Evolutionary conservation across 2,888 invertebrate genomes (phyloP).

Genomic region (Cataglyphis rosenhaueri): DNA sequence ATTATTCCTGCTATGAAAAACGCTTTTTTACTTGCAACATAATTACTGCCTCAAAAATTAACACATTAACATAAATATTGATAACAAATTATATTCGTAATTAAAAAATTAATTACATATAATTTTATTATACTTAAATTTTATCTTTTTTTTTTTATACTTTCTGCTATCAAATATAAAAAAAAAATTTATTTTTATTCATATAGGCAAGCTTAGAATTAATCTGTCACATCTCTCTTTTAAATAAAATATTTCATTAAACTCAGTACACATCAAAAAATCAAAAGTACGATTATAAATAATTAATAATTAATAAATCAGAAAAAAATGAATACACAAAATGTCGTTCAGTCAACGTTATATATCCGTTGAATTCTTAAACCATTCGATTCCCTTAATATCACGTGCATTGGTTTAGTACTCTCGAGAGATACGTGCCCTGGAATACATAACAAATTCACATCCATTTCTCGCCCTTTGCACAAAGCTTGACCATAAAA

Average conservation of each 20-base stretch:
- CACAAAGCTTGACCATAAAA: conserved; percentile 37
- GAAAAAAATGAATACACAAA: neutral
- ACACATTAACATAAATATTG: neutral
- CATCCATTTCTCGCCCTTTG: conserved; percentile 25
- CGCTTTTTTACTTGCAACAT: neutral
- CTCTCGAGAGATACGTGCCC: conserved; percentile 40
- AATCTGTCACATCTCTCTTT: neutral
- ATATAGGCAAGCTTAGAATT: neutral
- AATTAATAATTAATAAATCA: conserved; percentile 5
- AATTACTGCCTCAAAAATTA: neutral
- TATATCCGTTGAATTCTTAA: conserved; percentile 34
- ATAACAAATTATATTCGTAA: neutral
- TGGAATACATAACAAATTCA: conserved; percentile 49
- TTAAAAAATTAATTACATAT: neutral
- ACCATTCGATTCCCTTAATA: conserved; percentile 39
- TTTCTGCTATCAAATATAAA: neutral
- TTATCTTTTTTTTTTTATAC: neutral
- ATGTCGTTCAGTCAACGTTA: neutral
- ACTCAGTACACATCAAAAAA: neutral
- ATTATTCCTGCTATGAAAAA: neutral
- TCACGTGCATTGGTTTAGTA: conserved; percentile 46
- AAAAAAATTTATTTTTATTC: neutral
- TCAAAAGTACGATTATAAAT: neutral
- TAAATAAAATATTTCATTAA: neutral
- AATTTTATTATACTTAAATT: neutral